Conservation (phyloP, 1,140 invertebrate species). For the Lepidurus couesii region DNA sequence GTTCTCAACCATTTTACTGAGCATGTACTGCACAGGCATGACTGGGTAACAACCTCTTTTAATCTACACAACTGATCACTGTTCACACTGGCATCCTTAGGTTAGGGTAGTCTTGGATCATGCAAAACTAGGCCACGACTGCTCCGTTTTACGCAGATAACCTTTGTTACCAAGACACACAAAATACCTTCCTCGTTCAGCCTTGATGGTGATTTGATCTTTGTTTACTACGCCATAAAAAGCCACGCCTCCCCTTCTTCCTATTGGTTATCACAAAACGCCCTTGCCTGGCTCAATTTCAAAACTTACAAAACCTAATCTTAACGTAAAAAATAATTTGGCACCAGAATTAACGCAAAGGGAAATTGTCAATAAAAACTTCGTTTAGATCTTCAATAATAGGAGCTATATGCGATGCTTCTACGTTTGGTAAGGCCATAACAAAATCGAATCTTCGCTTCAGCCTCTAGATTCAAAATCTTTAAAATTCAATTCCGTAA, state of each 20-base stretch:
- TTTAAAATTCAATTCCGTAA: background rate
- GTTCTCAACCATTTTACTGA: slow-evolving; percentile 31
- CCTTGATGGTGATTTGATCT: slow-evolving; percentile 8
- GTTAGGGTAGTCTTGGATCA: background rate
- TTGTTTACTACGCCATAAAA: background rate
- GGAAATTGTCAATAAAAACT: background rate
- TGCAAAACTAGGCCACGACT: background rate
- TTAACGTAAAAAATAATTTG: too few species aligned
- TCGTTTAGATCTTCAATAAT: background rate
- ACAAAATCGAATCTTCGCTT: background rate
- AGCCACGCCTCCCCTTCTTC: background rate
- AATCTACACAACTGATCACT: background rate
- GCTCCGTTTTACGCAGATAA: slow-evolving; percentile 10
- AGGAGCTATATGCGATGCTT: background rate
- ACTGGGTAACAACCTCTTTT: background rate
- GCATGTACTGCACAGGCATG: slow-evolving; percentile 28
- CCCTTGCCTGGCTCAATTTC: background rate
- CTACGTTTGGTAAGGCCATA: background rate
- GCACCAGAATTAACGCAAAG: background rate
- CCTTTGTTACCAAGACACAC: background rate
- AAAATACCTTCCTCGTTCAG: background rate
- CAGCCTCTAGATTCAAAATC: background rate
- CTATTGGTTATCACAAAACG: background rate
- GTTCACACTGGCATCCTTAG: background rate
- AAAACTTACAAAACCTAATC: too few species aligned